Evolutionary conservation across 2,888 invertebrate species (phyloP), one percentile per base, ranked within the genome.

Genomic region (Pyrochroa serraticornis): DNA sequence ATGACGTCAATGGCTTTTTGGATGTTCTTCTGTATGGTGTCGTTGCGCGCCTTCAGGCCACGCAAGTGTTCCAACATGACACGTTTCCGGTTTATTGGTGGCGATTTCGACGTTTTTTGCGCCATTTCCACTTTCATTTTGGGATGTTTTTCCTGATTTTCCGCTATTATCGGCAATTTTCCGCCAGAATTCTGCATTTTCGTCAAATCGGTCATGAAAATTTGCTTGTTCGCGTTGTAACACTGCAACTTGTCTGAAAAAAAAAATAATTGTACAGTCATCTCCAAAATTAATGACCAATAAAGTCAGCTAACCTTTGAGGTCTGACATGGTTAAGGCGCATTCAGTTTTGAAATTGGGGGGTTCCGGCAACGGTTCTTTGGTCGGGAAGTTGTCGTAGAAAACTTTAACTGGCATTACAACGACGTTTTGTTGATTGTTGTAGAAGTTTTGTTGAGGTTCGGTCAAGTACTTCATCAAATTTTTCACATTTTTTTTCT

Each of bases 1-100:
- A 75, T 73, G 1, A 72, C 70, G 32, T 66, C 60, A 9, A 75
- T 71, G 7, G 73, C 71, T 43, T 72, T 72, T 45, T 72, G 68
- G 39, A 75, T 72, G 57, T 73, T 73, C 13, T 47, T 64, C 58
- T 71, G 70, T 32, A 74, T 67, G 47, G 58, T 60, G 14, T 65
- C 62, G 57, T 73, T 71, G 12, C 54, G 53, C 10, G 10, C 12
- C 42, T 70, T 71, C 35, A 70, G 36, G 1, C 58, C 62, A 38
- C 51, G 56, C 7, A 70, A 47, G 13, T 70, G 65, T 1, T 59
- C 47, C 35, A 70, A 32, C 62, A 68, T 64, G 32, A 60, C 57
- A 41, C 62, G 61, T 14, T 64, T 62, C 6, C 44, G 39, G 12
- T 50, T 13, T 6, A 42, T 6, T 6, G 49, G 41, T 1, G 41